These are phyloP conservation scores for Synchiropus splendidus DNA, from an alignment of 2,113 vertebrate species.

Conservation along the genomic window DNA sequence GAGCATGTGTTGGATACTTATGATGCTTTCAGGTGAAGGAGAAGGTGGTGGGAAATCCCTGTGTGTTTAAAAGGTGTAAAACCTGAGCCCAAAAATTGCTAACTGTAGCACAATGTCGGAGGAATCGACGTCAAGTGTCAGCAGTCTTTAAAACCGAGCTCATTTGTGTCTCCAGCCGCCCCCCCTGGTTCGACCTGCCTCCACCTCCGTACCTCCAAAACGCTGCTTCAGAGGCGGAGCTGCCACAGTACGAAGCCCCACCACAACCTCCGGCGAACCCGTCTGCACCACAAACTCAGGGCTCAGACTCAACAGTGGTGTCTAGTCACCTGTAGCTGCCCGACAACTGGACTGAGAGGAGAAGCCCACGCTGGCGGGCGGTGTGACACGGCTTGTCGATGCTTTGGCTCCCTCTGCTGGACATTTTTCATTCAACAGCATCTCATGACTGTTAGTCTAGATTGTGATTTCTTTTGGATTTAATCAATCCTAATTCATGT, in stretches of 20 bases:
- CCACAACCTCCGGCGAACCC: slow-evolving; percentile 35
- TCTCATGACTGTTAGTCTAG: too few species aligned
- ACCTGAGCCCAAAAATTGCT: too few species aligned
- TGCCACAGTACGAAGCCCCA: slow-evolving; percentile 76
- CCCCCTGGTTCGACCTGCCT: slow-evolving; percentile 94
- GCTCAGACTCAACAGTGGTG: slow-evolving; percentile 22
- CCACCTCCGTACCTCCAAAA: slow-evolving; percentile 86
- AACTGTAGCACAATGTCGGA: too few species aligned
- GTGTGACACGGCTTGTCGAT: slow-evolving; percentile 1
- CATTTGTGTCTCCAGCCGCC: slow-evolving; percentile 66
- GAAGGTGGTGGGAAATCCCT: neutral
- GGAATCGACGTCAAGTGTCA: too few species aligned
- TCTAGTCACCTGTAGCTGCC: slow-evolving; percentile 35
- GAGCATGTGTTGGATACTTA: too few species aligned
- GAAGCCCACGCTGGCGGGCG: slow-evolving; percentile 6
- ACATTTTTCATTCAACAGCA: slow-evolving; percentile 11
- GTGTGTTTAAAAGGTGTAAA: too few species aligned
- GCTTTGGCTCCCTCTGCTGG: slow-evolving; percentile 44
- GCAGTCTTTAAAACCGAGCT: too few species aligned
- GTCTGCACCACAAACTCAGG: slow-evolving; percentile 8
- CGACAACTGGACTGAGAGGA: slow-evolving; percentile 13
- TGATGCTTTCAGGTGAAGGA: too few species aligned
- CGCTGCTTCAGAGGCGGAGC: slow-evolving; percentile 64
- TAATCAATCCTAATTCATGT: too few species aligned
- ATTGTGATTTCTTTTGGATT: too few species aligned